Conservation (phyloP, 2,888 invertebrate species). For the Plebejus argus region DNA sequence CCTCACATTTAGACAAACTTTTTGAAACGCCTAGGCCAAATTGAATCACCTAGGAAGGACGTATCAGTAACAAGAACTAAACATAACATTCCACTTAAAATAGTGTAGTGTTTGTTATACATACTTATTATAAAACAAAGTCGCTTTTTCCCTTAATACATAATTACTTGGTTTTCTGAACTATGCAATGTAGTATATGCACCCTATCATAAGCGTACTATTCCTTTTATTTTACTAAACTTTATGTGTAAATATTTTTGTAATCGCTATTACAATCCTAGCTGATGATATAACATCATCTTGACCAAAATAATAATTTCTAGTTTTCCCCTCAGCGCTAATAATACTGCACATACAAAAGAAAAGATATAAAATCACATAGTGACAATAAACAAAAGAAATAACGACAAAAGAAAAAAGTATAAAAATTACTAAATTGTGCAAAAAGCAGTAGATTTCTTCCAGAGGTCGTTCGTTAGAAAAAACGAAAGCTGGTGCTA, state of each 20-base stretch:
- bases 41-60: conserved; percentile 19
- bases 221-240: no score
- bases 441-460: no score
- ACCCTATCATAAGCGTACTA: neutral
- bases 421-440: no score
- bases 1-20: neutral
- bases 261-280: neutral
- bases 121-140: no score
- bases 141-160: no score
- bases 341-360: no score
- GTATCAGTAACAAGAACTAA: neutral
- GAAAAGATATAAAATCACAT: no score
- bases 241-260: no score
- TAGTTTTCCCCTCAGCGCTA: neutral
- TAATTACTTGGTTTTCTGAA: neutral
- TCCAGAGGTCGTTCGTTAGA: neutral
- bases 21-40: conserved; percentile 2
- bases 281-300: neutral
- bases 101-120: neutral
- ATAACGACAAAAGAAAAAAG: no score
- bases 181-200: neutral
- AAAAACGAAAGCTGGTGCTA: neutral
- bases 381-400: no score
- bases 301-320: neutral
- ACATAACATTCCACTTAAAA: neutral